Conservation (phyloP, 2,888 invertebrate species). For the Scaptomyza parva region DNA sequence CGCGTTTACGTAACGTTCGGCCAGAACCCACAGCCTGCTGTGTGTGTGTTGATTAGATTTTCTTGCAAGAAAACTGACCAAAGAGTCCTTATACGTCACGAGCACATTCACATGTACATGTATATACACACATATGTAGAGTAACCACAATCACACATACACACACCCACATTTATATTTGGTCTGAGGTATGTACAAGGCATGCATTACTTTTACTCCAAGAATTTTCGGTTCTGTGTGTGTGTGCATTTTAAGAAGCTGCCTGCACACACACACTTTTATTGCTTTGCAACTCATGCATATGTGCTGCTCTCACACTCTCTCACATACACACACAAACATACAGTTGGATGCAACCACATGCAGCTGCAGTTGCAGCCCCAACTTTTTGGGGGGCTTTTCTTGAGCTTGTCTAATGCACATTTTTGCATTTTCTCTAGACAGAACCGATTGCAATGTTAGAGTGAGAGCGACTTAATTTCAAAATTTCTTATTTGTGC, state of each 20-base stretch:
- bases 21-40: constrained; percentile 39
- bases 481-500: constrained; percentile 75
- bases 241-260: constrained; percentile 22
- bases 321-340: constrained; percentile 15
- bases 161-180: constrained; percentile 4
- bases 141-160: constrained; percentile 41
- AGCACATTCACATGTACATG: constrained; percentile 12
- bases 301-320: constrained; percentile 37
- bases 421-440: constrained; percentile 76
- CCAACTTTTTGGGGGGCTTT: constrained; percentile 61
- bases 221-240: constrained; percentile 65
- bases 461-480: constrained; percentile 69
- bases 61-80: constrained; percentile 81
- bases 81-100: constrained; percentile 76
- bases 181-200: constrained; percentile 36
- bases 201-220: constrained; percentile 69
- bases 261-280: constrained; percentile 9
- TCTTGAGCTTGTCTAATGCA: constrained; percentile 80
- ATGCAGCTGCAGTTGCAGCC: constrained; percentile 35
- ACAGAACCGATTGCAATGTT: constrained; percentile 64
- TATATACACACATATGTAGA: constrained; percentile 1
- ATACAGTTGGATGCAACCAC: constrained; percentile 34
- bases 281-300: constrained; percentile 32
- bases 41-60: constrained; percentile 78
- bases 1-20: constrained; percentile 72